Base-by-base conservation (phyloP, 2,888 invertebrate genomes). In the Tipula unca region DNA sequence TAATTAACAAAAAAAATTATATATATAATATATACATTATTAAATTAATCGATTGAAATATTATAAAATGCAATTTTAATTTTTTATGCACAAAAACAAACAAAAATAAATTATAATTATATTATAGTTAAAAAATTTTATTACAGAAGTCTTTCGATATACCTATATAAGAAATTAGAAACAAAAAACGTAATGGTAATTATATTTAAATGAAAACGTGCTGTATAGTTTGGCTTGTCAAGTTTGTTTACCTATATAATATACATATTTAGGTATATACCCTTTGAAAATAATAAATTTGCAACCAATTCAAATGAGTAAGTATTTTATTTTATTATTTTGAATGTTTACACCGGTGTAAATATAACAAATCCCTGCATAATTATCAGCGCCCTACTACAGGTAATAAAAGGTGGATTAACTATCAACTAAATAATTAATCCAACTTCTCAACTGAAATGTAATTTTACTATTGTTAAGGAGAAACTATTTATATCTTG, bases 1-100 rank as follows among this genome's bases (percentile, higher is more conserved):
- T 69, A 69, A 25, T 69, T 25, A 69, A 25, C 10, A 25, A 17
- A 69, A 69, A 6, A 69, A 69, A 69, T 69, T 25, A 69, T 48
- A 39, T 10, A 39, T 39, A 39, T 39, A 39, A 39, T 39, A n/a
- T 48, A 48, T n/a, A 48, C 3, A 48, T 69, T 25, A 69, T 25
- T 25, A 69, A n/a, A 69, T 25, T 69, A 69, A 25, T 69, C 69
- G 25, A 25, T 69, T 69, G 25, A 69, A 69, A 6, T 54, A 54
- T 54, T 69, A 69, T 69, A 69, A 69, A 69, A 69, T 69, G 69
- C 69, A 69, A 69, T 69, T 69, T 69, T 69, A 69, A 69, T 69
- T 69, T 69, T 69, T 69, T 69, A 69, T 69, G 69, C 69, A 69
- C 69, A 69, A 25, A n/a, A n/a, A n/a, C n/a, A n/a, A 69, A 69